Evolutionary conservation across 2,888 invertebrate species (phyloP).

Genomic region (Tubulanus polymorphus): DNA sequence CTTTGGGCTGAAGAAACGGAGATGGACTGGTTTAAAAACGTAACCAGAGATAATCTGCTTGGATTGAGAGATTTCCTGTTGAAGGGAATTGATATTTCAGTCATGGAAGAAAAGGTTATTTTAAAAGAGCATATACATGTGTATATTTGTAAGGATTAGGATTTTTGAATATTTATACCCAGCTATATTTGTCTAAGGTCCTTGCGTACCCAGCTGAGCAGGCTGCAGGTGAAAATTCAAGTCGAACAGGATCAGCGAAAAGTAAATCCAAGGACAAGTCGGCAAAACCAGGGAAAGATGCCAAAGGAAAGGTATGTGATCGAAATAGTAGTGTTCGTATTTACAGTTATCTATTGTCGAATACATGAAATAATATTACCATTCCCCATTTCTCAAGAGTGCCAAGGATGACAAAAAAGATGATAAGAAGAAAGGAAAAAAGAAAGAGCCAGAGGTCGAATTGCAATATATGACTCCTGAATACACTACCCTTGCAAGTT

Average conservation of each 20-base stretch:
- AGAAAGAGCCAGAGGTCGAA: slow-evolving; percentile 40
- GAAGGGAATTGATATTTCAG: slow-evolving; percentile 40
- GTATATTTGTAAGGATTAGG: not conserved
- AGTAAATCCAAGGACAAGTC: not conserved
- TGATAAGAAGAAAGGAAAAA: slow-evolving; percentile 37
- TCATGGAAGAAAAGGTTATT: slow-evolving; percentile 46
- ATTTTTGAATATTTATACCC: not conserved
- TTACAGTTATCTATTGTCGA: too few species aligned
- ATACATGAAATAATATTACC: not conserved
- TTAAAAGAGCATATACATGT: not conserved
- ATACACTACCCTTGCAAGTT: slow-evolving; percentile 36
- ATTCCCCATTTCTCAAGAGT: not conserved
- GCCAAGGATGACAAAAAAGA: not conserved
- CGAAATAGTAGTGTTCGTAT: too few species aligned
- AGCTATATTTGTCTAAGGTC: slow-evolving; percentile 3
- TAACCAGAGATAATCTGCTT: slow-evolving; percentile 38
- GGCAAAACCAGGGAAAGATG: not conserved
- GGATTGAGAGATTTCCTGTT: slow-evolving; percentile 42
- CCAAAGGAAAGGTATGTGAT: not conserved
- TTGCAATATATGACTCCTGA: slow-evolving; percentile 37
- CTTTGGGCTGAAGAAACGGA: slow-evolving; percentile 42
- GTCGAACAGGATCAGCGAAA: not conserved
- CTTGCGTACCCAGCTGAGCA: slow-evolving; percentile 8
- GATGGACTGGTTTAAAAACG: slow-evolving; percentile 34
- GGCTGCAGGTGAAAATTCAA: not conserved